phyloP scores from a whole-genome alignment of 2,888 invertebrate species.

The Rhaphigaster nebulosa region DNA sequence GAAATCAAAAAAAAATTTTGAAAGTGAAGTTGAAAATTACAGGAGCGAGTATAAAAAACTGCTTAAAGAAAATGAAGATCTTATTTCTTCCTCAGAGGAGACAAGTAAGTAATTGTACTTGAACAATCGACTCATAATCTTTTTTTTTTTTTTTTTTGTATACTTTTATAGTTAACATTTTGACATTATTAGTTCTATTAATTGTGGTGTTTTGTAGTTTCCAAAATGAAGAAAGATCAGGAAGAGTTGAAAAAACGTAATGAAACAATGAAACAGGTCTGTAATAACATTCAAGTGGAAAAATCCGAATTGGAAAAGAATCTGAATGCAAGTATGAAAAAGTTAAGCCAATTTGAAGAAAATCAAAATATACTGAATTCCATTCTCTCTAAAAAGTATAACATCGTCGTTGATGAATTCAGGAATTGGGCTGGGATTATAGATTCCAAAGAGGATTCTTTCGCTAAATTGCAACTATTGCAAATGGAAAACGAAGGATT shows the following conservation, averaged over 20 bases:
- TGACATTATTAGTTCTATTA: background rate
- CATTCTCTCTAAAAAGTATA: slow-evolving; percentile 51
- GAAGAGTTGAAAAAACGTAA: slow-evolving; percentile 62
- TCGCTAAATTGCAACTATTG: slow-evolving; percentile 35
- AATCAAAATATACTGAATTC: slow-evolving; percentile 53
- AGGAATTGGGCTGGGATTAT: slow-evolving; percentile 45
- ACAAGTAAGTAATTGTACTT: slow-evolving; percentile 42
- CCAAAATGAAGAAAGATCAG: slow-evolving; percentile 57
- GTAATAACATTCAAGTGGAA: slow-evolving; percentile 61
- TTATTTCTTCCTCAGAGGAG: slow-evolving; percentile 58
- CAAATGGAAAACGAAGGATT: slow-evolving; percentile 14
- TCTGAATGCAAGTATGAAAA: slow-evolving; percentile 50
- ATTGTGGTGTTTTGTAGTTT: background rate
- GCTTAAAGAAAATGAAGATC: slow-evolving; percentile 60
- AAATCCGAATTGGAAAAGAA: slow-evolving; percentile 60
- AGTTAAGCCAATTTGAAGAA: slow-evolving; percentile 43
- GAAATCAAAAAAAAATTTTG: slow-evolving; percentile 58
- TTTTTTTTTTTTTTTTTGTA: background rate
- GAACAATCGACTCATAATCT: background rate
- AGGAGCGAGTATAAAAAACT: slow-evolving; percentile 59
- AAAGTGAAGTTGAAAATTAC: slow-evolving; percentile 60
- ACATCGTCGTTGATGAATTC: slow-evolving; percentile 44
- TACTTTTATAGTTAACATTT: background rate
- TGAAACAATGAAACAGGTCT: slow-evolving; percentile 61
- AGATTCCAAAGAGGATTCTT: slow-evolving; percentile 27